Evolutionary conservation across 2,888 invertebrate species (phyloP).

Genomic region (Cantharis rufa): DNA sequence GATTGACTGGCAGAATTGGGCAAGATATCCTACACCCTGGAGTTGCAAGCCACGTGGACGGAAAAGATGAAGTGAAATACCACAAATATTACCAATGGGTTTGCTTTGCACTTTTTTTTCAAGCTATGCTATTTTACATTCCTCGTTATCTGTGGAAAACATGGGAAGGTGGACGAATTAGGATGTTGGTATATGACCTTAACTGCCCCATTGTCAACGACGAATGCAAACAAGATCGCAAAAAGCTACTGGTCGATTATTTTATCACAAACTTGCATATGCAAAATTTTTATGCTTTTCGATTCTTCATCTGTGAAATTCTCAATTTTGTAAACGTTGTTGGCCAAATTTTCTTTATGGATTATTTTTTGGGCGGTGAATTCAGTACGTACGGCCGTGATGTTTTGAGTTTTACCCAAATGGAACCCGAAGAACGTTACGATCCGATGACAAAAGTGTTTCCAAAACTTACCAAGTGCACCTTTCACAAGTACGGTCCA

Average conservation of each 20-base stretch:
- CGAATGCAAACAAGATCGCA: slow-evolving; percentile 78
- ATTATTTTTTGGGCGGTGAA: slow-evolving; percentile 87
- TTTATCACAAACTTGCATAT: slow-evolving; percentile 78
- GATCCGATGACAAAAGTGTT: slow-evolving; percentile 88
- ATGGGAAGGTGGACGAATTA: slow-evolving; percentile 90
- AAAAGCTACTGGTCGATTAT: slow-evolving; percentile 82
- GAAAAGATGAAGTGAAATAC: slow-evolving; percentile 82
- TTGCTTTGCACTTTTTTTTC: slow-evolving; percentile 87
- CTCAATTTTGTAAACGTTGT: slow-evolving; percentile 89
- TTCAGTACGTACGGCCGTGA: slow-evolving; percentile 91
- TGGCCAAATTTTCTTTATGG: slow-evolving; percentile 91
- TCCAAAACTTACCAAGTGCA: slow-evolving; percentile 89
- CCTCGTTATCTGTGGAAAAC: slow-evolving; percentile 93
- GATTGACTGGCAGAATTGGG: slow-evolving; percentile 76
- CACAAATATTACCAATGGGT: slow-evolving; percentile 98
- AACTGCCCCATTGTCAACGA: slow-evolving; percentile 85
- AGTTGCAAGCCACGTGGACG: slow-evolving; percentile 77
- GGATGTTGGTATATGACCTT: slow-evolving; percentile 86
- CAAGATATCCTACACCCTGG: slow-evolving; percentile 84
- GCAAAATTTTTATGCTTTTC: slow-evolving; percentile 87
- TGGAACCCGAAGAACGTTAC: slow-evolving; percentile 83
- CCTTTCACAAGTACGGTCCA: slow-evolving; percentile 95
- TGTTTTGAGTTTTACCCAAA: slow-evolving; percentile 85
- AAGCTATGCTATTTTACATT: slow-evolving; percentile 88
- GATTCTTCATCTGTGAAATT: slow-evolving; percentile 87